Conservation (phyloP, 2,888 invertebrate genomes). For the Scaptomyza parva region DNA sequence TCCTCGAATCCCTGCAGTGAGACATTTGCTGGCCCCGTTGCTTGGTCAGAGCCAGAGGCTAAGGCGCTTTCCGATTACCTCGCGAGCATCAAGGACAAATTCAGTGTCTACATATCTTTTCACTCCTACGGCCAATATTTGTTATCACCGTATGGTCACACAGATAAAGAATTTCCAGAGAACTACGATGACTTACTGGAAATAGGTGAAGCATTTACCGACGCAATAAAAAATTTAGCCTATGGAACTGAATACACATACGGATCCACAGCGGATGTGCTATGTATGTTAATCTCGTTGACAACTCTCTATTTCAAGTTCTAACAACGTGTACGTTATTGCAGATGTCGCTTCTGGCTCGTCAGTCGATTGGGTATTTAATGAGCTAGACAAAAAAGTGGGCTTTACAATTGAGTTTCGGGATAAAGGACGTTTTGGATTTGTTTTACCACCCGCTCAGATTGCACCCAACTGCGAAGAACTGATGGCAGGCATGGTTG, state of each 20-base stretch:
- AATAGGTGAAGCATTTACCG: conserved; percentile 86
- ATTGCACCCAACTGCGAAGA: conserved; percentile 88
- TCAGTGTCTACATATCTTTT: conserved; percentile 87
- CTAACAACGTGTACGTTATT: conserved; percentile 18
- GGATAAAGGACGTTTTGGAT: conserved; percentile 89
- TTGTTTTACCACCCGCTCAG: conserved; percentile 88
- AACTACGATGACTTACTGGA: conserved; percentile 85
- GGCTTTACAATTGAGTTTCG: conserved; percentile 87
- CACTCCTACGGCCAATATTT: conserved; percentile 88
- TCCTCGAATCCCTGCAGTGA: conserved; percentile 84
- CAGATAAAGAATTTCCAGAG: conserved; percentile 78
- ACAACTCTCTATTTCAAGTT: neutral
- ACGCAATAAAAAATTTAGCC: conserved; percentile 85
- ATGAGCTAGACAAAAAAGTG: conserved; percentile 85
- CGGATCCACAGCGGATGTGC: conserved; percentile 86
- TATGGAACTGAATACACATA: conserved; percentile 86
- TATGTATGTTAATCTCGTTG: conserved; percentile 85
- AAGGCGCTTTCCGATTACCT: conserved; percentile 85
- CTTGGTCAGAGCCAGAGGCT: conserved; percentile 87
- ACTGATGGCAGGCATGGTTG: conserved; percentile 86
- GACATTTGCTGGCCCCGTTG: conserved; percentile 86
- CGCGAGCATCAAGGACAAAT: conserved; percentile 83
- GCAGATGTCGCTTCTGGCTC: conserved; percentile 85
- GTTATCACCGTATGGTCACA: conserved; percentile 87
- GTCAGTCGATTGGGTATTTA: conserved; percentile 86